phyloP scores from a whole-genome alignment of 2,797 vertebrate species.

The Spinus pinus region DNA sequence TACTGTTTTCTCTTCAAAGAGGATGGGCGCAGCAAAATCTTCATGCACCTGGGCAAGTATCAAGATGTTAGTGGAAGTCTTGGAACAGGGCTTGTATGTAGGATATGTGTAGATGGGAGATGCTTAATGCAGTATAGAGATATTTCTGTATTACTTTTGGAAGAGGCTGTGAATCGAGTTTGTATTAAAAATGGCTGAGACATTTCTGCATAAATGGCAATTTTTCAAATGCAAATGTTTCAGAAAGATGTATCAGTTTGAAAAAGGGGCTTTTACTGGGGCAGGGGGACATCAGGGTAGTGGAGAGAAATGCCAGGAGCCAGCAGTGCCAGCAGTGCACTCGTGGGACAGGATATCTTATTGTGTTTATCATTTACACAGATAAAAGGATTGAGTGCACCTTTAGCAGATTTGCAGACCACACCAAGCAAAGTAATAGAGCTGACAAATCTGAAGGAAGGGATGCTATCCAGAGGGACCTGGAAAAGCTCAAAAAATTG shows the following conservation, averaged over 20 bases:
- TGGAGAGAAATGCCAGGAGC: not conserved
- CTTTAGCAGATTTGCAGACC: not conserved
- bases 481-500: not conserved
- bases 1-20: not conserved
- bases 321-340: not conserved
- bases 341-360: not conserved
- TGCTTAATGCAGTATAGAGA: not conserved
- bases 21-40: not conserved
- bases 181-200: not conserved
- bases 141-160: not conserved
- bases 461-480: not conserved
- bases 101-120: not conserved
- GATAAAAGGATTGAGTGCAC: not conserved
- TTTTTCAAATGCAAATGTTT: not conserved
- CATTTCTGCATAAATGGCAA: not conserved
- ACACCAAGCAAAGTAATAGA: not conserved
- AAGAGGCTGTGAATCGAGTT: not conserved
- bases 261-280: not conserved
- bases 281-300: not conserved
- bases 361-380: not conserved
- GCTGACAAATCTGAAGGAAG: not conserved
- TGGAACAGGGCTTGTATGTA: not conserved
- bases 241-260: not conserved
- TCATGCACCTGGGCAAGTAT: not conserved
- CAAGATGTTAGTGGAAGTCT: not conserved